Percentiles rank a stretch among this genome's conserved stretches.
These are phyloP conservation scores for Megalopta genalis DNA, from an alignment of 1,140 invertebrate genomes.

Conservation along the genomic window DNA sequence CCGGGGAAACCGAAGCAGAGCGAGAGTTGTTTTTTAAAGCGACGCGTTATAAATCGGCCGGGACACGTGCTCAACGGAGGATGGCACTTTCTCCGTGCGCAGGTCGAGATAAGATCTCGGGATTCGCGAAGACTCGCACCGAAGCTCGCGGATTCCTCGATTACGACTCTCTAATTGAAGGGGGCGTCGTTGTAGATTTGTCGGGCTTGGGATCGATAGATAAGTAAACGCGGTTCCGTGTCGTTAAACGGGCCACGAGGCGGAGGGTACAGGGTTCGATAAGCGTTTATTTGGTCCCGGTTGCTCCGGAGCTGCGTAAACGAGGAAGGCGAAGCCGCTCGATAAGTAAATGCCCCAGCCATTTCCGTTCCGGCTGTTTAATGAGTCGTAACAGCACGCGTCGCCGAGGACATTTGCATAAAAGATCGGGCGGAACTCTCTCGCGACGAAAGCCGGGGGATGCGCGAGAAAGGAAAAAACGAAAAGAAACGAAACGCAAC, in stretches of 20 bases:
- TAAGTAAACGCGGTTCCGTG: constrained; percentile 14
- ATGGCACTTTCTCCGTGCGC: too few species aligned
- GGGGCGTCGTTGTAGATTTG: neutral
- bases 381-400: constrained; percentile 43
- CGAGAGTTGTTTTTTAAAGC: too few species aligned
- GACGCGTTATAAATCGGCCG: too few species aligned
- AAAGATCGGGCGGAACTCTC: constrained; percentile 30
- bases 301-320: constrained; percentile 15
- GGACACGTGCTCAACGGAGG: too few species aligned
- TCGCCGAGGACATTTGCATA: constrained; percentile 33
- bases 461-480: neutral
- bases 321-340: constrained; percentile 25
- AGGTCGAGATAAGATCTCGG: neutral
- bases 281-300: constrained; percentile 29
- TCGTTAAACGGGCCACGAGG: neutral
- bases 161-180: constrained; percentile 19
- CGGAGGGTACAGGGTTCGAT: neutral
- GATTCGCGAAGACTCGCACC: neutral
- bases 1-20: too few species aligned
- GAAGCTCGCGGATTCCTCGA: neutral
- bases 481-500: too few species aligned
- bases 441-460: neutral
- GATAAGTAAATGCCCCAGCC: constrained; percentile 35
- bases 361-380: constrained; percentile 35
- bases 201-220: constrained; percentile 18